A percentile compares a stretch with the other conserved stretches of the same genome.
Conservation (phyloP, 1,140 invertebrate genomes). For the Dendrolimus kikuchii region DNA sequence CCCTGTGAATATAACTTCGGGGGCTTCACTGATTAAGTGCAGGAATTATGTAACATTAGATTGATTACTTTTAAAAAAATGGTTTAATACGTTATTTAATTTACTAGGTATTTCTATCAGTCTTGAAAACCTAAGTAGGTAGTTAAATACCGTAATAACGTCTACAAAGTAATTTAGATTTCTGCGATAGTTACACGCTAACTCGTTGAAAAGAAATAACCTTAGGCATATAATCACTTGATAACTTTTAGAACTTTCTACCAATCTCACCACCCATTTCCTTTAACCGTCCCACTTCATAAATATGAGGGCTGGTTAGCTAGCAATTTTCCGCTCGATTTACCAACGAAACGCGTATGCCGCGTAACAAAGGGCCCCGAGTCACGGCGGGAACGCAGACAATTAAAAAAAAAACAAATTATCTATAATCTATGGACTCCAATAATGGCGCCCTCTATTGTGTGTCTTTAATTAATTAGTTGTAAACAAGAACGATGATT, state of each 20-base stretch:
- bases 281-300: conserved; percentile 31
- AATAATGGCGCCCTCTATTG: conserved; percentile 31
- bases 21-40: too few species aligned
- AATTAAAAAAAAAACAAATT: conserved; percentile 33
- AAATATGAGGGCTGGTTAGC: conserved; percentile 26
- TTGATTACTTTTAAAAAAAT: too few species aligned
- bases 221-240: not conserved
- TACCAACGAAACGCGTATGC: conserved; percentile 36
- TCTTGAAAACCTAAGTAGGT: too few species aligned
- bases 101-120: not conserved
- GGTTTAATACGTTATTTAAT: not conserved
- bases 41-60: too few species aligned
- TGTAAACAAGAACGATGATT: conserved; percentile 66
- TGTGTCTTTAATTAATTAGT: conserved; percentile 63
- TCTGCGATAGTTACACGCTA: too few species aligned
- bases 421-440: conserved; percentile 1
- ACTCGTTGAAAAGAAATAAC: too few species aligned
- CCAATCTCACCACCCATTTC: conserved; percentile 1
- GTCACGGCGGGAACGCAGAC: conserved; percentile 31
- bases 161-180: too few species aligned
- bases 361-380: conserved; percentile 26
- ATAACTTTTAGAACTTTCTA: not conserved
- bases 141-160: too few species aligned
- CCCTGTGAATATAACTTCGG: too few species aligned
- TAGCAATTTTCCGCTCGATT: conserved; percentile 65